Percentiles rank a stretch among this genome's conserved stretches.
Conservation (phyloP, 2,797 vertebrate genomes). For the Chiroxiphia lanceolata region DNA sequence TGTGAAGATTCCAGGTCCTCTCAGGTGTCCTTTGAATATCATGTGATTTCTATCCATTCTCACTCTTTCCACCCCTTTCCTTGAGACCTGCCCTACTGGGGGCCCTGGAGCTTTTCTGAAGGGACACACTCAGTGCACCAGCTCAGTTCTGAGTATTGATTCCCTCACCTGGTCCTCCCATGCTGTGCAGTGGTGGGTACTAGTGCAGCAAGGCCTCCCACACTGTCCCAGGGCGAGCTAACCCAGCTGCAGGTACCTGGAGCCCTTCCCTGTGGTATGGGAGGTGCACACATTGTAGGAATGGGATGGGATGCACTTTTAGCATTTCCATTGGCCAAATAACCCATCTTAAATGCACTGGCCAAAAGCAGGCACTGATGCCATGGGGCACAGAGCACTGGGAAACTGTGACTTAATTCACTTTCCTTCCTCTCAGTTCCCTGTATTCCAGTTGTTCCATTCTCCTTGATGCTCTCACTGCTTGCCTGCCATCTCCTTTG, state of each 20-base stretch:
- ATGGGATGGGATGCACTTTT: background rate
- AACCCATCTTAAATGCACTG: background rate
- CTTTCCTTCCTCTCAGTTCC: background rate
- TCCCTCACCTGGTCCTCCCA: background rate
- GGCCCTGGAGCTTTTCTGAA: background rate
- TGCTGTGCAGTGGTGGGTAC: rapidly evolving
- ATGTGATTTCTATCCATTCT: background rate
- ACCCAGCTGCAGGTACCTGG: background rate
- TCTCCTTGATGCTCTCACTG: background rate
- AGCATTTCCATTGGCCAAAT: background rate
- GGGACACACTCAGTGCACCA: background rate
- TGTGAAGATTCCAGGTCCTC: background rate
- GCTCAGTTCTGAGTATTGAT: background rate
- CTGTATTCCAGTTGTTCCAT: background rate
- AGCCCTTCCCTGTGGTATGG: rapidly evolving
- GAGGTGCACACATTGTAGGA: background rate
- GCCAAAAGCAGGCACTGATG: background rate
- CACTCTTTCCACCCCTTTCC: background rate
- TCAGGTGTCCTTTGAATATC: background rate
- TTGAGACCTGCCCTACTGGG: background rate
- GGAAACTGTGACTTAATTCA: background rate
- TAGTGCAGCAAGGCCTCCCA: background rate
- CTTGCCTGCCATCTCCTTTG: background rate
- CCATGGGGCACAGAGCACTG: background rate
- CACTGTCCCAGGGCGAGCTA: rapidly evolving